Conservation (phyloP, 1,140 invertebrate species). For the Maconellicoccus hirsutus region DNA sequence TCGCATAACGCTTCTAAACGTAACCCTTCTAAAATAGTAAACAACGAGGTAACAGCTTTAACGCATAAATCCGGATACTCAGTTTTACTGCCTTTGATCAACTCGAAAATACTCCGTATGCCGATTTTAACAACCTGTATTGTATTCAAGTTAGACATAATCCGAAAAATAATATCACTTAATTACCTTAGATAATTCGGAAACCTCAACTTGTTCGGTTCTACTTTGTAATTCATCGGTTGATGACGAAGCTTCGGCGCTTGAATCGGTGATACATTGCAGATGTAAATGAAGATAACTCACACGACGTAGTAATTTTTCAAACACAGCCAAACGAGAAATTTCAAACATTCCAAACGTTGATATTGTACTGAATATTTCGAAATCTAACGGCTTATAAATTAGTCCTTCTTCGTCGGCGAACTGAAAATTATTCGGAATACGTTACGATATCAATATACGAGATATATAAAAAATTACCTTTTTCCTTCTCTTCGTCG, state of each 20-base stretch:
- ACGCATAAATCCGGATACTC: conserved; percentile 74
- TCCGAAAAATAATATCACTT: neutral
- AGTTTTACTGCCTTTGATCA: conserved; percentile 73
- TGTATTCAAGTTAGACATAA: neutral
- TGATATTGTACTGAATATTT: conserved; percentile 2
- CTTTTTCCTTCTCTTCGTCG: conserved; percentile 13
- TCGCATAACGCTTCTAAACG: conserved; percentile 67
- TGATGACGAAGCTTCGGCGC: neutral
- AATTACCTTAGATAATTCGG: neutral
- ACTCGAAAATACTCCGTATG: conserved; percentile 76
- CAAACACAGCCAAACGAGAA: conserved; percentile 1
- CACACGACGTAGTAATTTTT: conserved; percentile 1
- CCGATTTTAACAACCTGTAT: conserved; percentile 78
- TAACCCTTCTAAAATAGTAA: conserved; percentile 85
- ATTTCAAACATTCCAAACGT: conserved; percentile 12
- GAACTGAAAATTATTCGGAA: neutral
- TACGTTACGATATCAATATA: too few relatives aligned
- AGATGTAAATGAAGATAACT: conserved; percentile 6
- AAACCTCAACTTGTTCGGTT: neutral
- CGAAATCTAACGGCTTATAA: conserved; percentile 11
- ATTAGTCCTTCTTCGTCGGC: conserved; percentile 12
- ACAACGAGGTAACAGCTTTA: conserved; percentile 68
- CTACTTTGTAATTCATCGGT: neutral
- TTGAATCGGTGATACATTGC: neutral
- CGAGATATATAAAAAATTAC: neutral